Conservation (phyloP, 2,888 invertebrate genomes). For the Carcina quercana region DNA sequence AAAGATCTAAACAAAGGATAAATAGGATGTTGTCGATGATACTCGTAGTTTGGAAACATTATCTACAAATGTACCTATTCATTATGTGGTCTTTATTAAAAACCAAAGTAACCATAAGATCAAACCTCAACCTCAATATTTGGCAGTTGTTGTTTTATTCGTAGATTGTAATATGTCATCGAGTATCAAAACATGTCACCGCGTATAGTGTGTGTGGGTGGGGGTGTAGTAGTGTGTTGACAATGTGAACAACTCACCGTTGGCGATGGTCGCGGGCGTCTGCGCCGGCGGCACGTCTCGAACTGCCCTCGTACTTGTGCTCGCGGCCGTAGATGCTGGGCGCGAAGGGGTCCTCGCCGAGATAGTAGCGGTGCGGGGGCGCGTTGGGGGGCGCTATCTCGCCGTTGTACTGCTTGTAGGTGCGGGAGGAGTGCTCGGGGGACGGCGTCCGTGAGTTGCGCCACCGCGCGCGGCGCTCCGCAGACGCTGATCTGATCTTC, state of each 20-base stretch:
- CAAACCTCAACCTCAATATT: no score
- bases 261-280: constrained; percentile 62
- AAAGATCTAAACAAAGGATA: background rate
- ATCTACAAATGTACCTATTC: no score
- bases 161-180: no score
- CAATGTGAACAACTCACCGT: constrained; percentile 66
- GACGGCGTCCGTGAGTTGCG: constrained; percentile 76
- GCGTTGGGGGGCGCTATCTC: constrained; percentile 62
- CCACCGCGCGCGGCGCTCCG: constrained; percentile 79
- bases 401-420: constrained; percentile 67
- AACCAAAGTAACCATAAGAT: no score
- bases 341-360: constrained; percentile 90
- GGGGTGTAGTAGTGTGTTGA: no score
- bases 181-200: no score
- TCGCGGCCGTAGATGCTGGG: constrained; percentile 89
- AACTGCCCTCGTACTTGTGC: constrained; percentile 85
- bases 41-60: no score
- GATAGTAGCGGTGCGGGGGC: constrained; percentile 85
- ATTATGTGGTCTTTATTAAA: no score
- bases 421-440: constrained; percentile 70
- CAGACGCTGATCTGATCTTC: constrained; percentile 83
- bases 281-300: constrained; percentile 57
- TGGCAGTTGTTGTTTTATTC: no score
- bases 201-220: constrained; percentile 8
- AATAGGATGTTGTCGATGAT: no score